phyloP scores from a whole-genome alignment of 2,888 invertebrate genomes.

The Phasia obesa region DNA sequence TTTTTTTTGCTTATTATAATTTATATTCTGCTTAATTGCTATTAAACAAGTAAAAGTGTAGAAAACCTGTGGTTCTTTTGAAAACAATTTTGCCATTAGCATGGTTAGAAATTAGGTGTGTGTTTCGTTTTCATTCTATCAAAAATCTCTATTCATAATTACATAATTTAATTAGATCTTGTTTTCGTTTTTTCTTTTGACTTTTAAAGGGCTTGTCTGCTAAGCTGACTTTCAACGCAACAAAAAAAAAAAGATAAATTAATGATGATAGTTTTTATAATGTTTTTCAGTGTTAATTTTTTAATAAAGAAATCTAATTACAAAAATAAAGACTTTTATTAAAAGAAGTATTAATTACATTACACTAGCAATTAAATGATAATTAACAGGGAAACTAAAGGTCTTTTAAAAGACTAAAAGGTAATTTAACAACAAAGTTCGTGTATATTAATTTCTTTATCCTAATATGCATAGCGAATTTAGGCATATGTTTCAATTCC shows the following conservation, averaged over 20 bases:
- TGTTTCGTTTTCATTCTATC: conserved; percentile 7
- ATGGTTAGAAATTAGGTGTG: conserved; percentile 32
- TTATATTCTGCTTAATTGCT: background rate
- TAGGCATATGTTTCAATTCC: conserved; percentile 34
- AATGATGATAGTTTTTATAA: background rate
- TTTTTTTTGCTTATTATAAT: background rate
- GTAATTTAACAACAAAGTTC: background rate
- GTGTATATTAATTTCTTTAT: too few species aligned
- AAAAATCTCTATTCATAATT: conserved; percentile 8
- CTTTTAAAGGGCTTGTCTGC: background rate
- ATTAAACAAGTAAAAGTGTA: background rate
- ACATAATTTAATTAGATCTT: conserved; percentile 35
- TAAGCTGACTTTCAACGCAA: background rate
- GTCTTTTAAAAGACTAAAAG: background rate
- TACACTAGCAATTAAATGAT: too few species aligned
- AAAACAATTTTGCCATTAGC: background rate
- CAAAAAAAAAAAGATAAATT: background rate
- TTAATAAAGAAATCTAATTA: too few species aligned
- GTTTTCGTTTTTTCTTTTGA: too few species aligned
- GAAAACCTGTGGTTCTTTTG: background rate
- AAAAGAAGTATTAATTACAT: too few species aligned
- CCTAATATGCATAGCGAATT: too few species aligned
- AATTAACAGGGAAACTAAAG: background rate
- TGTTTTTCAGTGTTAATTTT: too few species aligned
- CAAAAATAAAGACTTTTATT: too few species aligned